Base-by-base conservation (phyloP, 2,113 vertebrate genomes). In the cattle (Bos taurus) region DNA sequence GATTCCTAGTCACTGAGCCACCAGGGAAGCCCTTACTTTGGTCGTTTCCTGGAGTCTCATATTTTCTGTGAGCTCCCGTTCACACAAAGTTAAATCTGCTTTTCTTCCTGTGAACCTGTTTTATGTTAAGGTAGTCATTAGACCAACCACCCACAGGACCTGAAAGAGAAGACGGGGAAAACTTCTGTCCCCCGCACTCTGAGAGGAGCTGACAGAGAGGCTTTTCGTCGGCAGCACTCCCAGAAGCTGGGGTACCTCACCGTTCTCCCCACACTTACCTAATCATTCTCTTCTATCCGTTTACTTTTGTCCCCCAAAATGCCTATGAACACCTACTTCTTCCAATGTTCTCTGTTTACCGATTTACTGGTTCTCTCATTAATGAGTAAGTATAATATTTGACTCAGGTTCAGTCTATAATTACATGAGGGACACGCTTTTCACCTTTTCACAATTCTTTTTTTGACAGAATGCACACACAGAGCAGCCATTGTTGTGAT, bases 31-130 rank as follows among this genome's bases (percentile, higher is more conserved):
- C 40, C 40, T 26, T 26, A 33, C 30, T 52, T 14, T 40, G 52
- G 52, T 16, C 13, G 23, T 23, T 84, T 84, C 52, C n/a, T 56
- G 2, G n/a, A 26, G 23, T 84, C 21, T 84, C 52, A 26, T 26
- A 26, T 56, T 84, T 81, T 40, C n/a, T 10, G 14, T 84, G 52
- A 56, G 21, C 81, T 56, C 21, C 52, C 0, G 4, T 10, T 7
- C 0, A 0, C 15, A 26, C 33, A 23, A 40, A 56, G 54, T 83
- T 56, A 84, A 56, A 54, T n/a, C 6, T 23, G 33, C 3, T n/a
- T 54, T 56, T 56, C n/a, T 23, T 84, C 12, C 52, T 36, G 21
- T 56, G 23, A 13, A 36, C 23, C 81, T 84, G 33, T 36, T n/a
- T 84, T 83, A 56, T 40, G 33, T 16, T 23, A 36, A 56, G 23